Evolutionary conservation across 2,888 invertebrate genomes (phyloP).

Genomic region (Morpho achilles): DNA sequence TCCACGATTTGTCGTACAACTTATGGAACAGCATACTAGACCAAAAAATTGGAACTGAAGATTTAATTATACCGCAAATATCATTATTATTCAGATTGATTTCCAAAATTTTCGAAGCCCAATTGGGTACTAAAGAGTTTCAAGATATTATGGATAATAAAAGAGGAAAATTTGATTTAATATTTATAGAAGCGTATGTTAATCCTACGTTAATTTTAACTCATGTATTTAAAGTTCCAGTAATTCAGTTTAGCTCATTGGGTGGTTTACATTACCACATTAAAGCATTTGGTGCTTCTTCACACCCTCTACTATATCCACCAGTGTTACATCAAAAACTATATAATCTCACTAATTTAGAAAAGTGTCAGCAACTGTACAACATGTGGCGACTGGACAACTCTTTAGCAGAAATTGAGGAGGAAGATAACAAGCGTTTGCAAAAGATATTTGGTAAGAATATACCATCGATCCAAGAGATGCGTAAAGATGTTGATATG

Average conservation of each 20-base stretch:
- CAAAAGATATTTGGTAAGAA: slow-evolving; percentile 36
- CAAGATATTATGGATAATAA: slow-evolving; percentile 20
- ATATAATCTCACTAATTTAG: slow-evolving; percentile 33
- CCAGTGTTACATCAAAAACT: slow-evolving; percentile 23
- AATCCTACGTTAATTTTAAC: not conserved
- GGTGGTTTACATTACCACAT: slow-evolving; percentile 15
- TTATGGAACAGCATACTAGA: slow-evolving; percentile 24
- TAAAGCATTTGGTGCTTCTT: slow-evolving; percentile 24
- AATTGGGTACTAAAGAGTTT: slow-evolving; percentile 20
- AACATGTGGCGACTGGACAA: not conserved
- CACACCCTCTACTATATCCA: slow-evolving; percentile 28
- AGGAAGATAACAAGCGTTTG: slow-evolving; percentile 29
- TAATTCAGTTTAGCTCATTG: slow-evolving; percentile 30
- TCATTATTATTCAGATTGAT: not conserved
- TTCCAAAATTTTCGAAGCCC: slow-evolving; percentile 19
- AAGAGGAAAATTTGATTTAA: slow-evolving; percentile 36
- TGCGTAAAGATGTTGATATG: slow-evolving; percentile 44
- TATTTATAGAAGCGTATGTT: slow-evolving; percentile 25
- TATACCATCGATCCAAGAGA: slow-evolving; percentile 31
- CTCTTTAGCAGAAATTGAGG: not conserved
- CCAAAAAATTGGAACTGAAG: slow-evolving; percentile 1
- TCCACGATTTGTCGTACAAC: slow-evolving; percentile 43
- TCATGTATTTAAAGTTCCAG: slow-evolving; percentile 15
- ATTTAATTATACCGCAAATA: slow-evolving; percentile 15
- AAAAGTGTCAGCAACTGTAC: slow-evolving; percentile 26